phyloP scores from a whole-genome alignment of 2,888 invertebrate species.

The Matsumyia berberina region DNA sequence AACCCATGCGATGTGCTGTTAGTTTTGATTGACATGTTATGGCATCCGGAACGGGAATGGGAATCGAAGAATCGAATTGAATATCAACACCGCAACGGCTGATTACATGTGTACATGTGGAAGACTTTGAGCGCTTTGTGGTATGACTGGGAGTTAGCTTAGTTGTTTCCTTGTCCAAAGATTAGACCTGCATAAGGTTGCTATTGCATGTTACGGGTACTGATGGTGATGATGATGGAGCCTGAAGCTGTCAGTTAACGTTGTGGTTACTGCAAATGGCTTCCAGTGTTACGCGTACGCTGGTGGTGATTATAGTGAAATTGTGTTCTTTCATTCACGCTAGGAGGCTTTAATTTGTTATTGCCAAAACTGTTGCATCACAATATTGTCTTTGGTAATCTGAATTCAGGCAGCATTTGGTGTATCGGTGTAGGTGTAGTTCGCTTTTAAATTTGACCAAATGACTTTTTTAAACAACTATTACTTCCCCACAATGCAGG shows the following conservation, averaged over 20 bases:
- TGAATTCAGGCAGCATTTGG: neutral
- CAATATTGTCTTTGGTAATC: neutral
- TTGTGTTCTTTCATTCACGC: slow-evolving; percentile 45
- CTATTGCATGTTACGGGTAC: slow-evolving; percentile 33
- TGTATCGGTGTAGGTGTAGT: neutral
- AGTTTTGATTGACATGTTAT: slow-evolving; percentile 82
- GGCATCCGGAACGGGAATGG: slow-evolving; percentile 80
- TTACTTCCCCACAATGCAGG: no score
- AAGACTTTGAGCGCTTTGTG: slow-evolving; percentile 59
- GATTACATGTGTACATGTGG: no score
- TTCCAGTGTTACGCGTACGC: slow-evolving; percentile 71
- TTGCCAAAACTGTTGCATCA: slow-evolving; percentile 1
- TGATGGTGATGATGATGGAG: slow-evolving; percentile 50
- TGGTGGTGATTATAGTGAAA: slow-evolving; percentile 50
- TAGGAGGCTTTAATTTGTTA: slow-evolving; percentile 29
- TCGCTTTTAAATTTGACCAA: no score
- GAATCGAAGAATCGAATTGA: slow-evolving; percentile 62
- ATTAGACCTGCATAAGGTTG: slow-evolving; percentile 45
- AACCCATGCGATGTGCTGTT: slow-evolving; percentile 61
- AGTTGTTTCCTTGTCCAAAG: slow-evolving; percentile 24
- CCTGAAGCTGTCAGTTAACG: slow-evolving; percentile 59
- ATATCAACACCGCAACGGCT: slow-evolving; percentile 65
- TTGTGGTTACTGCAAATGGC: slow-evolving; percentile 66
- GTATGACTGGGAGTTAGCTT: slow-evolving; percentile 35
- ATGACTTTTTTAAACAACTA: no score